Base-by-base conservation (phyloP, 2,113 vertebrate genomes). In the Pithys albifrons region DNA sequence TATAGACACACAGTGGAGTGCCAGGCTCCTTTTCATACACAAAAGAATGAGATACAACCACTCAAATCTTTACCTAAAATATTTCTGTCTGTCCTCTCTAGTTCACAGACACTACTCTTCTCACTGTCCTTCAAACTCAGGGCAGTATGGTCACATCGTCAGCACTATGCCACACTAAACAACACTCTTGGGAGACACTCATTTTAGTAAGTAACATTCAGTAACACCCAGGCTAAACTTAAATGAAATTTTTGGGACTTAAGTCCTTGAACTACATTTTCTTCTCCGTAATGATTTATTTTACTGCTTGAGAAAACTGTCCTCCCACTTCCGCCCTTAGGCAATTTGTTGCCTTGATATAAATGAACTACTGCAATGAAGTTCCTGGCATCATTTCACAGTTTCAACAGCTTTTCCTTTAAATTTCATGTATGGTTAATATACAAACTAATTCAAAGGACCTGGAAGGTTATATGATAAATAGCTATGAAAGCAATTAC, bases 371-470 rank as follows among this genome's bases (percentile, higher is more conserved):
- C 31, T 61, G 35, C 17, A 71, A 14, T 76, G 49, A 75, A 74
- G 64, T 49, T 92, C 82, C 62, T 91, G 67, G 67, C 82, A 85
- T 61, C 0, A 2, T 43, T 87, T 89, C 54, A 84, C 13, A 77
- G 59, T 51, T 93, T 93, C 46, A 65, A 81, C 51, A 92, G 18
- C 33, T 89, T 75, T 76, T 69, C 22, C 20, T 43, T 75, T 84
- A 46, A 43, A 71, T 84, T 67, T 75, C 12, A 61, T 78, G 48
- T 64, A 33, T 18, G 24, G 37, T 35, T 84, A 80, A 76, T 37
- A 58, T 7, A 51, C 12, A 84, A 84, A 64, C 51, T 48, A 91
- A 93, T 78, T 95, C 76, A 89, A 95, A 95, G 35, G 23, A 86
- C 61, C 39, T 78, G 57, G 74, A 94, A 93, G 33, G 81, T 49